These are phyloP conservation scores for Lepidocolaptes lacrymiger DNA, from an alignment of 2,797 vertebrate genomes.

Conservation along the genomic window DNA sequence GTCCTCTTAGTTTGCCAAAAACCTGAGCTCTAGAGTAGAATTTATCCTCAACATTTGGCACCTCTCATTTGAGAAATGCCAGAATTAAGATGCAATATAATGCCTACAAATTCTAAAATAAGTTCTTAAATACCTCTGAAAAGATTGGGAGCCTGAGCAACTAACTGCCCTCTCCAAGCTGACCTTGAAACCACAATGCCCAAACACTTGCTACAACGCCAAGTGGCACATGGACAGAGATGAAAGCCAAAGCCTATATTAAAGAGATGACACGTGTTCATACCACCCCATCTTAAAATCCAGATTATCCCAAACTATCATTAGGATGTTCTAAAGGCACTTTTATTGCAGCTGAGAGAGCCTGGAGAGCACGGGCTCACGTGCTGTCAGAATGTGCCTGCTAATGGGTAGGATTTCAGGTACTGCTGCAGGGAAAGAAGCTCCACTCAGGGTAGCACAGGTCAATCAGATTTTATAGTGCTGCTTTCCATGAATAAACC, in stretches of 20 bases:
- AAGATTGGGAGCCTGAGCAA: background rate
- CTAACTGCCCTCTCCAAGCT: background rate
- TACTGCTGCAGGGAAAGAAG: background rate
- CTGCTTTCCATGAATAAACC: no score
- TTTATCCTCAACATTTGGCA: background rate
- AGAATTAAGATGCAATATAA: background rate
- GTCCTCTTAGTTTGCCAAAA: background rate
- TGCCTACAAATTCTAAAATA: background rate
- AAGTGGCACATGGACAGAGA: conserved; percentile 45
- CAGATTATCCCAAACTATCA: conserved; percentile 53
- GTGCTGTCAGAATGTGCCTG: background rate
- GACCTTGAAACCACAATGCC: conserved; percentile 51
- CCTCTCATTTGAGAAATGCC: background rate
- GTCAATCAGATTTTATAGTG: background rate
- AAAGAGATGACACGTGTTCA: conserved; percentile 57
- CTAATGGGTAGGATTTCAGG: background rate
- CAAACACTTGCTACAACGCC: conserved; percentile 8
- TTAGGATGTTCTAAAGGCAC: conserved; percentile 35
- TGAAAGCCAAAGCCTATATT: conserved; percentile 54
- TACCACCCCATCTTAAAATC: conserved; percentile 46
- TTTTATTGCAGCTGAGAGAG: conserved; percentile 52
- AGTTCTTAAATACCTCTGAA: background rate
- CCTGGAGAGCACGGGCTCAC: conserved; percentile 26
- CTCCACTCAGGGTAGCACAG: background rate
- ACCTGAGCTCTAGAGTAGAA: background rate